Evolutionary conservation across 2,797 vertebrate species (phyloP).

Genomic region (Melopsittacus undulatus): DNA sequence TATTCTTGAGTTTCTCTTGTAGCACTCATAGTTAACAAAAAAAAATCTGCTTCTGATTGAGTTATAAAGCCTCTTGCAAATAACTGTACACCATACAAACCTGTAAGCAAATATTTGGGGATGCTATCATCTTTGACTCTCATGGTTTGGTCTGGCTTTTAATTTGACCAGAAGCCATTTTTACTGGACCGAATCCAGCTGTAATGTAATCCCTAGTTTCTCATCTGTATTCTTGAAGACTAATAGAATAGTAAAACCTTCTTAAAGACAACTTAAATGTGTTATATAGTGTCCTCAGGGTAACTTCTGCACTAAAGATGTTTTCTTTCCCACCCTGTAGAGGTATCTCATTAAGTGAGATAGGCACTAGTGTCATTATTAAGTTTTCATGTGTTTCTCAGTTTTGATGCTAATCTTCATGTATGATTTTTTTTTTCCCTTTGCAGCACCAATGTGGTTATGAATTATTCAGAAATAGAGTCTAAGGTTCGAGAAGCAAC

Average conservation of each 20-base stretch:
- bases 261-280: constrained; percentile 74
- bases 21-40: not conserved
- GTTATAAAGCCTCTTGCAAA: constrained; percentile 16
- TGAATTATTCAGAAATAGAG: constrained; percentile 99
- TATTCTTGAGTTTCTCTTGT: not conserved
- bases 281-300: constrained; percentile 73
- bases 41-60: not conserved
- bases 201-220: constrained; percentile 61
- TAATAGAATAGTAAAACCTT: constrained; percentile 76
- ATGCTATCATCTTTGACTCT: constrained; percentile 27
- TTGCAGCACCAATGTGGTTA: constrained; percentile 97
- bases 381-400: constrained; percentile 84
- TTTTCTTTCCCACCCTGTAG: constrained; percentile 71
- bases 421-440: constrained; percentile 72
- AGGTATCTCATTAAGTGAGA: constrained; percentile 80
- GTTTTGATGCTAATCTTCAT: constrained; percentile 84
- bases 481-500: constrained; percentile 99
- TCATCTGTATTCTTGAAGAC: constrained; percentile 71
- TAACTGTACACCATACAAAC: not conserved
- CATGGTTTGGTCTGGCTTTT: constrained; percentile 58
- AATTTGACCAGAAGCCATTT: constrained; percentile 69
- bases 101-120: constrained; percentile 3
- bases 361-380: constrained; percentile 78
- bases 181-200: constrained; percentile 62
- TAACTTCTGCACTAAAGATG: constrained; percentile 71